These are phyloP conservation scores for Conchocele bisecta DNA, from an alignment of 2,888 invertebrate genomes.

Conservation along the genomic window DNA sequence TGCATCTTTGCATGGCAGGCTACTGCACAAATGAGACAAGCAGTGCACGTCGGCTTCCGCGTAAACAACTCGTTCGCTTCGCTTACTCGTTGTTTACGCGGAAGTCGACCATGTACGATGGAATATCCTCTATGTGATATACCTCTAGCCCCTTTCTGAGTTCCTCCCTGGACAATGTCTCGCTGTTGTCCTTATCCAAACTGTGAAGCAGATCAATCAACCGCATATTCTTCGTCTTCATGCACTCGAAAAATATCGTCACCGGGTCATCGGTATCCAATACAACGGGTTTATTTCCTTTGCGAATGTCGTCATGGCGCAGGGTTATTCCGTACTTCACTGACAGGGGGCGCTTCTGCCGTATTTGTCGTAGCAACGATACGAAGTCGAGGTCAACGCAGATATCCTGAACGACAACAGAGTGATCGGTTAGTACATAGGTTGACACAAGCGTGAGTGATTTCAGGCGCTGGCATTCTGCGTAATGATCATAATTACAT, in stretches of 20 bases:
- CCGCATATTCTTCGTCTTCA: conserved; percentile 67
- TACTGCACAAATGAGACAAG: neutral
- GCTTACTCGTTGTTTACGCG: too few relatives aligned
- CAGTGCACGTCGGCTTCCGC: too few relatives aligned
- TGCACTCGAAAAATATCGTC: conserved; percentile 69
- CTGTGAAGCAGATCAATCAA: conserved; percentile 71
- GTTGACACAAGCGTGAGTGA: too few relatives aligned
- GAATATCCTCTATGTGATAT: neutral
- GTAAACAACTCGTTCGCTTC: too few relatives aligned
- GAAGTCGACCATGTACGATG: neutral
- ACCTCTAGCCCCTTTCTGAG: conserved; percentile 69
- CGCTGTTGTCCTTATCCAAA: conserved; percentile 73
- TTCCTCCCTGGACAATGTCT: conserved; percentile 69
- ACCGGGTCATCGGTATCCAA: conserved; percentile 72
- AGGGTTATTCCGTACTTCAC: conserved; percentile 65
- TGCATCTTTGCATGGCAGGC: too few relatives aligned
- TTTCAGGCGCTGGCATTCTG: too few relatives aligned
- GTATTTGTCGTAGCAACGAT: conserved; percentile 54
- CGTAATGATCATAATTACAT: too few relatives aligned
- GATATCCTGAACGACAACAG: conserved; percentile 61
- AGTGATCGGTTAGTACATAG: too few relatives aligned
- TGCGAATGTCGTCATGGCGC: conserved; percentile 65
- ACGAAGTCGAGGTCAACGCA: conserved; percentile 68
- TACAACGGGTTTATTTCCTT: conserved; percentile 58
- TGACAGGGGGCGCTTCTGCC: conserved; percentile 47